Conservation (phyloP, 2,888 invertebrate species). For the Stenichneumon culpator region DNA sequence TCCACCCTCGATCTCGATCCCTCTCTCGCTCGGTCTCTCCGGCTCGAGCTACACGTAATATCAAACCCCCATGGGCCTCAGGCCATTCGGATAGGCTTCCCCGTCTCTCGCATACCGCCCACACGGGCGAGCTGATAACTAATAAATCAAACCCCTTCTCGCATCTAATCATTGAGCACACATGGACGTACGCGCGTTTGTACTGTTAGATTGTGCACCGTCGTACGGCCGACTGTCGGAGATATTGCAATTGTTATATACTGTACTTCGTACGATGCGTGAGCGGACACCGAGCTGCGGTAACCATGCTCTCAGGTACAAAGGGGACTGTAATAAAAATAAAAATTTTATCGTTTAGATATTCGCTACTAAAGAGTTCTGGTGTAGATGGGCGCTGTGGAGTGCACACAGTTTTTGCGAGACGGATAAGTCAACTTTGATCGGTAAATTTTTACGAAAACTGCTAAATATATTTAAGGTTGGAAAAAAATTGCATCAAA, state of each 20-base stretch:
- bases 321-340: no score
- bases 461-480: no score
- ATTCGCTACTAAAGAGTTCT: no score
- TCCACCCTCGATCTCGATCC: slow-evolving; percentile 70
- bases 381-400: no score
- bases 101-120: slow-evolving; percentile 72
- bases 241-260: slow-evolving; percentile 6
- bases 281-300: not conserved
- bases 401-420: no score
- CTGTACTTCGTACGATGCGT: not conserved
- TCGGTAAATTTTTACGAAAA: no score
- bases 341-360: no score
- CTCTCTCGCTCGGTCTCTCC: slow-evolving; percentile 16
- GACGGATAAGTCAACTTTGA: no score
- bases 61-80: slow-evolving; percentile 69
- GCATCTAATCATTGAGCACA: slow-evolving; percentile 58
- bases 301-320: no score
- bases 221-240: not conserved
- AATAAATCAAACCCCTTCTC: slow-evolving; percentile 60
- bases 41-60: slow-evolving; percentile 46
- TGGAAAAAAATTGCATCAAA: no score
- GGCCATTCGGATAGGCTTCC: slow-evolving; percentile 65
- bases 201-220: slow-evolving; percentile 1
- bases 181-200: slow-evolving; percentile 13
- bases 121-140: slow-evolving; percentile 65